Evolutionary conservation across 2,888 invertebrate species (phyloP), one percentile per base, ranked within the genome.

Genomic region (Scrobipalpa costella): DNA sequence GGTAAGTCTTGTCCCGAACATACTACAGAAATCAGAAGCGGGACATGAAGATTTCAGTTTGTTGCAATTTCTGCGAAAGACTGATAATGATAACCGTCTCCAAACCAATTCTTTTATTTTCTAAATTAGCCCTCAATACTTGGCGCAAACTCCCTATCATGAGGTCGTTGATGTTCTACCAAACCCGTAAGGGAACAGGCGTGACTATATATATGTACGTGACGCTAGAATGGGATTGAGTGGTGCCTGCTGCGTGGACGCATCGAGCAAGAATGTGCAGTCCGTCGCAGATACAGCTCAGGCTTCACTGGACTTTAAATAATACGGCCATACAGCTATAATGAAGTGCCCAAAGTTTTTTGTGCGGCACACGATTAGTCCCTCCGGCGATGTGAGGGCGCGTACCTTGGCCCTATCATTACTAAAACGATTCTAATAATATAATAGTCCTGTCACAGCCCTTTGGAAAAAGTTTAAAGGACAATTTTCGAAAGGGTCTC

Each of bases 391-490:
- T 80, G 76, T 71, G 76, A 78, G 84, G 84, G 81, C 86, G 84
- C 85, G 80, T 74, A 79, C 78, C 78, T 74, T 81, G 79, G 75
- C 87, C 88, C 90, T 89, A 85, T 90, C 84, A 90, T 91, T 91
- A 90, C 84, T 76, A 80, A 88, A 90, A 86, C 86, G 90, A 79
- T 88, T 85, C 87, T 90, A 90, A 91, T 90, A 90, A 86, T 88
- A 88, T 91, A 91, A 91, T 90, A 86, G 85, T 90, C 89, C 50
- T 90, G 90, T 91, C 90, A 88, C 88, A 90, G 82, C 81, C 85
- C 81, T 86, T 79, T 73, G 76, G 80, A 82, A 86, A 85, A 81
- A 81, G 78, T 80, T 81, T 79, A 83, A 86, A 80, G 84, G 90
- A 90, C 90, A 90, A 90, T 88, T 27, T 89, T 79, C 82, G 72